Evolutionary conservation across 23 tunicate genomes (phyloP).

Genomic region (Halocynthia roretzi): DNA sequence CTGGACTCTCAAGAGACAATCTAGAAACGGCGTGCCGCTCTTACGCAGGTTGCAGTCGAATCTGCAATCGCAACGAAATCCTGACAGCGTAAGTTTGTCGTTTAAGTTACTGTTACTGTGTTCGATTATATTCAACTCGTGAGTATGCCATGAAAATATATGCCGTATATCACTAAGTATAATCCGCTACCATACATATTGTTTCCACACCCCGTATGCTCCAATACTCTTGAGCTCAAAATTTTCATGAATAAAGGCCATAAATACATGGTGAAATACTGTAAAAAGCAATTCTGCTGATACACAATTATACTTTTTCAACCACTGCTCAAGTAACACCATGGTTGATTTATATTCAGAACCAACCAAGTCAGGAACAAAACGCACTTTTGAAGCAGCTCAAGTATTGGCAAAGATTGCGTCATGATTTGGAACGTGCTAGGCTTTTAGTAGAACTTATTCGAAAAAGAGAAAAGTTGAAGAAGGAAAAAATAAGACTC

Average conservation of each 20-base stretch:
- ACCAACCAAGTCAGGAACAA: constrained; percentile 38
- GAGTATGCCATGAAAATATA: too few species aligned
- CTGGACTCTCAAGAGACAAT: constrained; percentile 91
- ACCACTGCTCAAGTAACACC: neutral
- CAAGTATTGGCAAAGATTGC: constrained; percentile 81
- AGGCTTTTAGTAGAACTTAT: constrained; percentile 72
- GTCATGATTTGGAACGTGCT: constrained; percentile 93
- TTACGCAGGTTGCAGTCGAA: constrained; percentile 81
- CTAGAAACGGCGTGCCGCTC: constrained; percentile 95
- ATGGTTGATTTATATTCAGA: constrained; percentile 24
- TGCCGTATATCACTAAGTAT: too few species aligned
- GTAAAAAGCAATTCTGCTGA: too few species aligned
- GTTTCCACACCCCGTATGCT: too few species aligned
- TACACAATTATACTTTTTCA: neutral
- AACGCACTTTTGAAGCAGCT: constrained; percentile 54
- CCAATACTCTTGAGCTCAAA: too few species aligned
- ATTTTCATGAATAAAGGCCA: too few species aligned
- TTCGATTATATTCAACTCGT: too few species aligned
- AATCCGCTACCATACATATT: too few species aligned
- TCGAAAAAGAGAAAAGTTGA: constrained; percentile 81
- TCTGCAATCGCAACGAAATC: constrained; percentile 47
- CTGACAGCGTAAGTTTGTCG: constrained; percentile 53
- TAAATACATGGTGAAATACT: too few species aligned
- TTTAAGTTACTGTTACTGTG: too few species aligned
- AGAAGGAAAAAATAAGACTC: constrained; percentile 40